Base-by-base conservation (phyloP, 2,888 invertebrate genomes). In the Portevinia maculata region DNA sequence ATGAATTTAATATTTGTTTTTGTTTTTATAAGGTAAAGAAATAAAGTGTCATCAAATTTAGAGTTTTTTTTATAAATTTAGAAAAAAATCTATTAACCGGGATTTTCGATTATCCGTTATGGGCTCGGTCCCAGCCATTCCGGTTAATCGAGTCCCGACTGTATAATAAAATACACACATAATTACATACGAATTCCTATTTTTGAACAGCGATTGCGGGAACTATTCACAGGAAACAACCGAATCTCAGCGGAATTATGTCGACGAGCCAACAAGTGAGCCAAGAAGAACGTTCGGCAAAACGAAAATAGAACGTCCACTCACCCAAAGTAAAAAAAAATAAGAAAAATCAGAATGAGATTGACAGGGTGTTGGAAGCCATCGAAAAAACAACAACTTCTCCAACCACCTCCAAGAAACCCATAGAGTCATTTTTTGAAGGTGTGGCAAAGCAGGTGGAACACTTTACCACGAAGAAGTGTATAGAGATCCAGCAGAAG, bases 361-460 rank as follows among this genome's bases (percentile, higher is more conserved):
- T 44, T 17, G 44, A 21, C 0, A 19, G 19, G 44, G 44, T 44
- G 0, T 21, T 44, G 13, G 21, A 19, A 19, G 44, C 44, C 1
- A 44, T 44, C 2, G 19, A 44, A 44, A 44, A 44, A 4, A 19
- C 44, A 1, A 8, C 21, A 44, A 44, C 1, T 44, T 8, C 1
- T 15, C 15, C 41, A 2, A 34, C 8, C 34, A 4, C 34, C 6
- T 17, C 11, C 2, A 44, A 44, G 11, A 44, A 44, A 44, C 19
- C 44, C 9, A 44, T 44, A 8, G 44, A 44, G 9, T 8, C 2
- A n/a, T 44, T 44, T 19, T 44, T 44, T 9, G 44, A 44, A 44
- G 19, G 19, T 13, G 4, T 44, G 3, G 44, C 44, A 8, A 44
- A 19, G 44, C 44, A 44, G 13, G 39, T 39, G 8, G 39, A 44